Evolutionary conservation across 2,888 invertebrate genomes (phyloP), one percentile per base, ranked within the genome.

Genomic region (Acanthoscelides obtectus): DNA sequence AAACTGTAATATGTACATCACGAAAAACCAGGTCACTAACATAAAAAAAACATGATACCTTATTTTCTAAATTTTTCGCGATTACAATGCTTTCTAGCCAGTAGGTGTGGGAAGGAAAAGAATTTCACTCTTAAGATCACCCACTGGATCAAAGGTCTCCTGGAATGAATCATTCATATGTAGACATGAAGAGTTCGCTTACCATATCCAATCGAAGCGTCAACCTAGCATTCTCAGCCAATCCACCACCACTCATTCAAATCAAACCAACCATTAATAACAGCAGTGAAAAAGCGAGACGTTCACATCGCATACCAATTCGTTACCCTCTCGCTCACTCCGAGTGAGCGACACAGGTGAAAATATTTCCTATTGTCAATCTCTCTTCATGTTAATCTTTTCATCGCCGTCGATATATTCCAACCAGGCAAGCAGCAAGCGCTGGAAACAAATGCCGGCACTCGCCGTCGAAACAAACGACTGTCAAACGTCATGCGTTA

Each of bases 401-500:
- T 45, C 45, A 45, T 45, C 45, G 12, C 45, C 66, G 68, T 68
- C 69, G 66, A 68, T 68, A 71, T 71, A 71, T 71, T 67, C 68
- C 71, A 67, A 68, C 20, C 45, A 66, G n/a, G n/a, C n/a, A n/a
- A n/a, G n/a, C n/a, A n/a, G n/a, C n/a, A n/a, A n/a, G 66, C 68
- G 71, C 64, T 64, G 45, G 45, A 45, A 45, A 45, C 45, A 45
- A 45, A 45, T 45, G 45, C 45, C 45, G 45, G 45, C 45, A 17
- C 45, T 45, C 45, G 45, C 45, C 45, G 45, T 45, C 45, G 69
- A 75, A 75, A 73, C 72, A 73, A 75, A 73, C 74, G 75, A 73
- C 72, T 73, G 75, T 77, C 77, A 75, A 74, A 72, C 72, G 75
- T 76, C 75, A 74, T 73, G 72, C 72, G 66, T 68, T 66, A 73